phyloP scores from a whole-genome alignment of 1,140 invertebrate genomes.

The Drosophila littoralis region DNA sequence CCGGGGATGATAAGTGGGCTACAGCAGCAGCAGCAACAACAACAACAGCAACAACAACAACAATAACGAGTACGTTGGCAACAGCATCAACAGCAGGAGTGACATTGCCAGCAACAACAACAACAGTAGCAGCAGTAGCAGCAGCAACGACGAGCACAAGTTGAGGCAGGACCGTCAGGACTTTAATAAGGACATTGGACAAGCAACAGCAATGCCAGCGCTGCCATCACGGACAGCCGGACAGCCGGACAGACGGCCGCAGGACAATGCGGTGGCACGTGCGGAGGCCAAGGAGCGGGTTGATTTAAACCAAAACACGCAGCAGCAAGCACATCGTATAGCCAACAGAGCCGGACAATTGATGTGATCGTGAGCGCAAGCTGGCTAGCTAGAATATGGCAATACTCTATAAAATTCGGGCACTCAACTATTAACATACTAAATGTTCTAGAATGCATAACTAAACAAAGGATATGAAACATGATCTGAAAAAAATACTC shows the following conservation, averaged over 20 bases:
- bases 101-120: slow-evolving; percentile 52
- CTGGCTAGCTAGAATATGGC: too few relatives aligned
- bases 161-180: slow-evolving; percentile 76
- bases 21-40: slow-evolving; percentile 60
- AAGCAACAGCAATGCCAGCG: slow-evolving; percentile 48
- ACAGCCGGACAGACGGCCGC: slow-evolving; percentile 40
- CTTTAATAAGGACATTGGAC: slow-evolving; percentile 76
- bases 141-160: slow-evolving; percentile 59
- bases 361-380: slow-evolving; percentile 6
- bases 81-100: slow-evolving; percentile 53
- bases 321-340: slow-evolving; percentile 22
- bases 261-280: slow-evolving; percentile 41
- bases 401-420: too few relatives aligned
- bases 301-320: slow-evolving; percentile 50
- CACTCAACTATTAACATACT: too few relatives aligned
- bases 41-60: slow-evolving; percentile 33
- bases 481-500: too few relatives aligned
- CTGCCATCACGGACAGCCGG: slow-evolving; percentile 38
- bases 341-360: slow-evolving; percentile 25
- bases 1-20: slow-evolving; percentile 84
- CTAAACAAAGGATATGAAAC: too few relatives aligned
- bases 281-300: slow-evolving; percentile 41
- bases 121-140: slow-evolving; percentile 48
- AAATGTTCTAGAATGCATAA: too few relatives aligned
- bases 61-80: slow-evolving; percentile 38